phyloP scores from a whole-genome alignment of 2,113 vertebrate species.

The Peromyscus polionotus region DNA sequence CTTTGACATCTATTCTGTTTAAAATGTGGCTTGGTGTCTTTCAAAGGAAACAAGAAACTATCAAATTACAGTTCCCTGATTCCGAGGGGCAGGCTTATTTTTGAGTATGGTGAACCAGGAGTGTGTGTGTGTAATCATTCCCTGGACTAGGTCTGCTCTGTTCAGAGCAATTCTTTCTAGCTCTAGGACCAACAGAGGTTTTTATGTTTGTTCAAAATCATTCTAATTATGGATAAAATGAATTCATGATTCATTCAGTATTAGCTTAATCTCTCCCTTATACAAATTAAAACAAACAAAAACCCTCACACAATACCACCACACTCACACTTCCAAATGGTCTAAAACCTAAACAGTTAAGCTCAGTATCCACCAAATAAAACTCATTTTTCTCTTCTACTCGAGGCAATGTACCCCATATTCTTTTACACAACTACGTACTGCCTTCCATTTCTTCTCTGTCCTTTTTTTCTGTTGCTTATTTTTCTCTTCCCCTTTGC shows the following conservation, averaged over 20 bases:
- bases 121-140: neutral
- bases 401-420: neutral
- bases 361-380: neutral
- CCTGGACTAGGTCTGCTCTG: neutral
- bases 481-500: neutral
- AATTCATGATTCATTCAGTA: neutral
- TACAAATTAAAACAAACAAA: neutral
- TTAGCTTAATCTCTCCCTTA: neutral
- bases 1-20: slow-evolving; percentile 30
- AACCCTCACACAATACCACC: neutral
- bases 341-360: neutral
- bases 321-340: neutral
- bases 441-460: neutral
- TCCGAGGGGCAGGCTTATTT: neutral
- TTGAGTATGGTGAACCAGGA: neutral
- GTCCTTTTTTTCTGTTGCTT: neutral
- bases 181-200: neutral
- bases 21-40: neutral
- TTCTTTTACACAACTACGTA: neutral
- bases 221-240: neutral
- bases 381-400: neutral
- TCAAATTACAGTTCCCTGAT: neutral
- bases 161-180: neutral
- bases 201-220: neutral
- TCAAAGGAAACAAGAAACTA: neutral